Base-by-base conservation (phyloP, 2,113 vertebrate species). In the Psephotus haematonotus region DNA sequence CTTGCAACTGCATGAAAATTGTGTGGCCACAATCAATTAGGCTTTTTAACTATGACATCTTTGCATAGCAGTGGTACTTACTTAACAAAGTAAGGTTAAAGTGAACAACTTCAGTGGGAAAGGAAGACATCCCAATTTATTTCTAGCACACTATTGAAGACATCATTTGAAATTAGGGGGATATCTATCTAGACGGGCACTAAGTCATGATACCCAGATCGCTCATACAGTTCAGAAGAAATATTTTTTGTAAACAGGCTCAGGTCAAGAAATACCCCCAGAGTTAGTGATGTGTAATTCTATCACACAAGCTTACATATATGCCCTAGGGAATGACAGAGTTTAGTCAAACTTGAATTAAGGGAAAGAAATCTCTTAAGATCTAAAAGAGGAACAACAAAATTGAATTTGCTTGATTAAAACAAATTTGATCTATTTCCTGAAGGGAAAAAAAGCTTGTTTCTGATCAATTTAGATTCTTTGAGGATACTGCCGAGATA, bases 381-480 rank as follows among this genome's bases (percentile, higher is more conserved):
- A 97, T 92, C 37, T 91, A 95, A 95, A 64, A 92, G 20, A 82
- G 9, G 67, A 92, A 84, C 39, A 87, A 79, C 4, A 0, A 92
- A 93, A 94, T 68, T 79, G 55, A 95, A 84, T 76, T 91, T 82
- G 63, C 88, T 97, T 94, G 82, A 97, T 97, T 97, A 97, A 95
- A 97, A 95, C 43, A 90, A 97, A 95, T 90, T 85, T 81, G 49
- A 93, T 95, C 24, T 82, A 47, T 76, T 84, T 63, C 74, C 88
- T 82, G n/a, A 62, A 80, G 20, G 17, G 8, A 3, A n/a, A 70
- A 75, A 71, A 77, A 52, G 9, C 33, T 80, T 6, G 5, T 60
- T 28, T 78, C 62, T 80, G 57, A 83, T 90, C 85, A 72, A 15
- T 7, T 62, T 72, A 86, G 37, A 93, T 69, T 86, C 82, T 96